Evolutionary conservation across 2,113 vertebrate species (phyloP).

Genomic region (Oreochromis tanganicae): DNA sequence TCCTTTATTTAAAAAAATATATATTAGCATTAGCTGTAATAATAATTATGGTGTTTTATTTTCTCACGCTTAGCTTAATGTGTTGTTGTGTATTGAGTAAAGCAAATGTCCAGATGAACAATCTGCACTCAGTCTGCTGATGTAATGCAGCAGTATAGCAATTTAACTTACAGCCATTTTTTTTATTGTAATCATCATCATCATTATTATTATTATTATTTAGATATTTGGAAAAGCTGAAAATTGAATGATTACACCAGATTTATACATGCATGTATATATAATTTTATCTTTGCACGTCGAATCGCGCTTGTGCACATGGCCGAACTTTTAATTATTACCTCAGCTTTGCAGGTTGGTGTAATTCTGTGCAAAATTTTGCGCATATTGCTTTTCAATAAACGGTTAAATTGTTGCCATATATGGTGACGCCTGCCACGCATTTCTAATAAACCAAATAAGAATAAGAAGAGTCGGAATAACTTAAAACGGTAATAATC

Average conservation of each 20-base stretch:
- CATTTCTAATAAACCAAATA: not conserved
- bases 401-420: not conserved
- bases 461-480: not conserved
- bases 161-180: not conserved
- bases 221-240: not conserved
- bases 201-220: not conserved
- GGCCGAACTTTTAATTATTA: not conserved
- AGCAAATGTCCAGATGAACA: not conserved
- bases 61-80: not conserved
- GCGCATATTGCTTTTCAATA: not conserved
- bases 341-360: not conserved
- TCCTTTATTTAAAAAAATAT: not conserved
- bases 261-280: not conserved
- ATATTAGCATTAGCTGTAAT: not conserved
- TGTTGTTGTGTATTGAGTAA: not conserved
- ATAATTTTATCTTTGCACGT: not conserved
- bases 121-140: not conserved
- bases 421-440: not conserved
- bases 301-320: not conserved
- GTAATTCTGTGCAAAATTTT: not conserved
- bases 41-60: not conserved
- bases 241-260: not conserved
- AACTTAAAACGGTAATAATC: not conserved
- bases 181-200: not conserved
- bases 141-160: not conserved